Evolutionary conservation across 1,140 invertebrate species (phyloP).

Genomic region (Ganaspis sp.): DNA sequence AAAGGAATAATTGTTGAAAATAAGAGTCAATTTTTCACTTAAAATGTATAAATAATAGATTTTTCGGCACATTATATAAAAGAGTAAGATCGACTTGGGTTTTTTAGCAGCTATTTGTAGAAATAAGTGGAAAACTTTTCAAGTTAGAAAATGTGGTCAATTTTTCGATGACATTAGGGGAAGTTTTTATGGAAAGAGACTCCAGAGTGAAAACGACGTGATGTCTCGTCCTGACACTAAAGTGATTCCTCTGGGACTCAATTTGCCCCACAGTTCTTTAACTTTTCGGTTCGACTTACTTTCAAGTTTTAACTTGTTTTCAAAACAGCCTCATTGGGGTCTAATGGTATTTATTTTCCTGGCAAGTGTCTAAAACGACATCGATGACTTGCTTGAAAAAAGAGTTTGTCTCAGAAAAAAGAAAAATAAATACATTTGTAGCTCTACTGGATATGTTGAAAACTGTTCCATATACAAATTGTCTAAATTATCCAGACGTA

Average conservation of each 20-base stretch:
- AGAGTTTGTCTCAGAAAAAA: too few relatives aligned
- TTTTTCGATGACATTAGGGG: neutral
- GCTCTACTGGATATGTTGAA: too few relatives aligned
- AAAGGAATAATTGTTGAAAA: too few relatives aligned
- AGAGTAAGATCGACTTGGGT: too few relatives aligned
- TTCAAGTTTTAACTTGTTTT: constrained; percentile 2
- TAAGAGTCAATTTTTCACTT: too few relatives aligned
- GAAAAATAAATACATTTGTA: too few relatives aligned
- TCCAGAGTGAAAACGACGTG: neutral
- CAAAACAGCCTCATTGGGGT: neutral
- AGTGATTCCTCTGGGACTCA: neutral
- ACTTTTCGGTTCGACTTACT: neutral
- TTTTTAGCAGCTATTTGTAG: too few relatives aligned
- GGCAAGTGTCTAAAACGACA: neutral
- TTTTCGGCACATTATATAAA: too few relatives aligned
- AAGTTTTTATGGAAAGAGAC: neutral
- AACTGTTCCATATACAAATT: too few relatives aligned
- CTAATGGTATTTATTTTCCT: neutral
- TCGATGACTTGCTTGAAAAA: neutral
- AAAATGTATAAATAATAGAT: too few relatives aligned
- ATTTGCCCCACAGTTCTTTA: neutral
- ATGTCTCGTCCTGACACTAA: neutral
- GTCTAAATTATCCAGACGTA: too few relatives aligned
- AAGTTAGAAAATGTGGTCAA: neutral
- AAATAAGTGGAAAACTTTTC: too few relatives aligned